A percentile compares a stretch with the other conserved stretches of the same genome.
Conservation (phyloP, 1,140 invertebrate species). For the Matsumurasca onukii region DNA sequence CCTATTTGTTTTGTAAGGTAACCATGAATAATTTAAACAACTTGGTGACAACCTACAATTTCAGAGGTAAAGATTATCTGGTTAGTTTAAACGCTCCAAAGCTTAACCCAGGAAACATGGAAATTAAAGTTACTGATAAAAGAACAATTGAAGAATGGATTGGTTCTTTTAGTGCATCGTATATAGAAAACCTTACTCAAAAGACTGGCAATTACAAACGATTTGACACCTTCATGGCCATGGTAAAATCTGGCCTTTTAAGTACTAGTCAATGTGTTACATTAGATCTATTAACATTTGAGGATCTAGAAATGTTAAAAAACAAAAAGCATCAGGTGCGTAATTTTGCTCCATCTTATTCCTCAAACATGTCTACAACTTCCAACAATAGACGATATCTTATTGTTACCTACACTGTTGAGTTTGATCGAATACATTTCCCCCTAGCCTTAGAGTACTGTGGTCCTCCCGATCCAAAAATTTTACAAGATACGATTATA, state of each 20-base stretch:
- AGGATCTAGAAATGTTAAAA: slow-evolving; percentile 48
- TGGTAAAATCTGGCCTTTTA: slow-evolving; percentile 43
- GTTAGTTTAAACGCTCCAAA: slow-evolving; percentile 49
- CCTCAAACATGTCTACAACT: slow-evolving; percentile 32
- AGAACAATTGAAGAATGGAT: slow-evolving; percentile 55
- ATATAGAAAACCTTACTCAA: slow-evolving; percentile 43
- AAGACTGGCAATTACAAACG: slow-evolving; percentile 44
- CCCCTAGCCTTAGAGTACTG: slow-evolving; percentile 54
- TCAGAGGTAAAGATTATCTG: slow-evolving; percentile 50
- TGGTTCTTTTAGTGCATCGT: slow-evolving; percentile 50
- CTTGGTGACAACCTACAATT: slow-evolving; percentile 50
- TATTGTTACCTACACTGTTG: slow-evolving; percentile 51
- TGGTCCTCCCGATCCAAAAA: slow-evolving; percentile 51
- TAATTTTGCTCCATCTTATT: slow-evolving; percentile 23
- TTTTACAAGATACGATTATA: slow-evolving; percentile 52
- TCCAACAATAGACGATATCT: slow-evolving; percentile 47
- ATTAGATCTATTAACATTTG: slow-evolving; percentile 49
- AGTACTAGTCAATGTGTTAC: slow-evolving; percentile 48
- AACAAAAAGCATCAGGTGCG: slow-evolving; percentile 37
- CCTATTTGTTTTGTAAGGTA: too few relatives aligned
- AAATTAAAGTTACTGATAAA: slow-evolving; percentile 53
- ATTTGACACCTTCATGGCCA: slow-evolving; percentile 43
- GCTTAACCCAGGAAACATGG: slow-evolving; percentile 43
- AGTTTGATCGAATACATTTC: slow-evolving; percentile 55
- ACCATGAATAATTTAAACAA: slow-evolving; percentile 37